phyloP scores from a whole-genome alignment of 2,888 invertebrate genomes.

The Apodemia hepburni region DNA sequence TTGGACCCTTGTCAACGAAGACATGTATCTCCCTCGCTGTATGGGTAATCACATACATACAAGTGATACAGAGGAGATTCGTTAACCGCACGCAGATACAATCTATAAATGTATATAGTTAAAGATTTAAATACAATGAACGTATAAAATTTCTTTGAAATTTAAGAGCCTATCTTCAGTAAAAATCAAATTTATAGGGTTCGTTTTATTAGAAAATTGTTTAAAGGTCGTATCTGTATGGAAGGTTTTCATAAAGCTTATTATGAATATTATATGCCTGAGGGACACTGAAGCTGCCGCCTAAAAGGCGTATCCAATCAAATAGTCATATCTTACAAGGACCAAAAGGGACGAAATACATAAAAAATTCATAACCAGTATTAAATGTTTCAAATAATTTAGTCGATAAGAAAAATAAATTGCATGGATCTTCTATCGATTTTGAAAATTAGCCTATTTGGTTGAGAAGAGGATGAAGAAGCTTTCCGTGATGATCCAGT shows the following conservation, averaged over 20 bases:
- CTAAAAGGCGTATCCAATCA: constrained; percentile 5
- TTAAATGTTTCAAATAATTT: not conserved
- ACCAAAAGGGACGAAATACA: not conserved
- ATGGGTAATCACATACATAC: constrained; percentile 17
- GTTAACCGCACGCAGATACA: not conserved
- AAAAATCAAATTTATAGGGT: constrained; percentile 11
- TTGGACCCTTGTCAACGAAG: constrained; percentile 71
- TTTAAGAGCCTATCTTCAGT: constrained; percentile 1
- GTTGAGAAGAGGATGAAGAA: too few species aligned
- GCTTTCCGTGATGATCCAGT: too few species aligned
- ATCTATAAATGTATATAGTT: not conserved
- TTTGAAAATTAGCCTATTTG: too few species aligned
- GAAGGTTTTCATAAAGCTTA: constrained; percentile 13
- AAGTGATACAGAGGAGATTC: not conserved
- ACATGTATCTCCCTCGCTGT: constrained; percentile 25
- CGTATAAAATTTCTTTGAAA: not conserved
- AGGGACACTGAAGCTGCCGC: not conserved
- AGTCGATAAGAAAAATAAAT: not conserved
- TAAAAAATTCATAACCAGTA: constrained; percentile 2
- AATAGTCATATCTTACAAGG: not conserved
- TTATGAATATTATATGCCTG: constrained; percentile 2
- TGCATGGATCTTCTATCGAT: not conserved
- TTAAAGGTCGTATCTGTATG: not conserved
- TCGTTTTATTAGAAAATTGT: constrained; percentile 3
- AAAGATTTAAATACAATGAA: not conserved